Percentiles rank a stretch among this genome's conserved stretches.
These are phyloP conservation scores for Austrofundulus limnaeus DNA, from an alignment of 2,113 vertebrate species.

Conservation along the genomic window DNA sequence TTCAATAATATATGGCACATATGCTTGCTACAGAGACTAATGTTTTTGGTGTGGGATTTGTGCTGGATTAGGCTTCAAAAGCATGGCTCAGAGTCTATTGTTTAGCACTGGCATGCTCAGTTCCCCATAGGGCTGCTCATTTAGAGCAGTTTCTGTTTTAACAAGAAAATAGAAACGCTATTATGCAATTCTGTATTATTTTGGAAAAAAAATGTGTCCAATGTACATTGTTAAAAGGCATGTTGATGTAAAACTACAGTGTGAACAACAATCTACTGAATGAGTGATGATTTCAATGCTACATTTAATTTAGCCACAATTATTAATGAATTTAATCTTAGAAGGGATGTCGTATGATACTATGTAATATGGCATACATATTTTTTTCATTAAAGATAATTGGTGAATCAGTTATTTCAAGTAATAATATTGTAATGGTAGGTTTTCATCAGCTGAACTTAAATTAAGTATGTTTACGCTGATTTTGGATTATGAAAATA, in stretches of 20 bases:
- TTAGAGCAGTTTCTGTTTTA: slow-evolving; percentile 53
- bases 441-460: slow-evolving; percentile 48
- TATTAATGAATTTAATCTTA: slow-evolving; percentile 24
- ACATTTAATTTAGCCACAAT: slow-evolving; percentile 7
- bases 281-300: slow-evolving; percentile 18
- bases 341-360: slow-evolving; percentile 22
- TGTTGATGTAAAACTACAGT: slow-evolving; percentile 18
- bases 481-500: slow-evolving; percentile 64
- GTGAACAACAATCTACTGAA: slow-evolving; percentile 3
- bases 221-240: background rate
- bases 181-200: slow-evolving; percentile 41
- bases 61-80: slow-evolving; percentile 74
- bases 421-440: slow-evolving; percentile 44
- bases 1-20: slow-evolving; percentile 75
- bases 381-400: slow-evolving; percentile 16
- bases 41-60: slow-evolving; percentile 72
- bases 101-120: slow-evolving; percentile 57
- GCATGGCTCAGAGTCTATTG: slow-evolving; percentile 66
- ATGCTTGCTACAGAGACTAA: slow-evolving; percentile 67
- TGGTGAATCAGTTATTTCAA: slow-evolving; percentile 28
- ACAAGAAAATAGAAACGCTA: slow-evolving; percentile 41
- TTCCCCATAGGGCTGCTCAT: slow-evolving; percentile 50
- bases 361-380: slow-evolving; percentile 7
- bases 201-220: slow-evolving; percentile 19
- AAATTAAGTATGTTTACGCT: slow-evolving; percentile 57